These are phyloP conservation scores for Trichonephila clavipes DNA, from an alignment of 1,140 invertebrate species.

Conservation along the genomic window DNA sequence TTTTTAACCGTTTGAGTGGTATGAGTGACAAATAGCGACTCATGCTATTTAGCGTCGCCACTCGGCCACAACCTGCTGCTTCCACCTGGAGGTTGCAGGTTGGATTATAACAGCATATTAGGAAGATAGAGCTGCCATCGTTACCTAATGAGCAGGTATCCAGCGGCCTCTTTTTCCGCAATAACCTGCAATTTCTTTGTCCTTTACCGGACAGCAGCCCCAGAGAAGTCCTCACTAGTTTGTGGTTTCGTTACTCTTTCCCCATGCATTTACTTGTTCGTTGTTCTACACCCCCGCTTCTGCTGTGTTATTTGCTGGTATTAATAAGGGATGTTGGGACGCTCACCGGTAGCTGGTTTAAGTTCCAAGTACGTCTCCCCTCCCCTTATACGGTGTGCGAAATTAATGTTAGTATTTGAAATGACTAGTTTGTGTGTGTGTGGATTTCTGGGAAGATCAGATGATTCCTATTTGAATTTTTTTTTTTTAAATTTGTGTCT, in stretches of 20 bases:
- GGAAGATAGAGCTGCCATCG: conserved; percentile 21
- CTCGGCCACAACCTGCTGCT: conserved; percentile 15
- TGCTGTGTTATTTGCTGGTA: not conserved
- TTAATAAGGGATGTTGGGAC: conserved; percentile 2
- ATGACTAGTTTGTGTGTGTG: not conserved
- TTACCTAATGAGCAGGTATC: conserved; percentile 53
- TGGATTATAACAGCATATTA: conserved; percentile 1
- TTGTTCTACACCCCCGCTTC: not conserved
- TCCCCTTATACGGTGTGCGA: not conserved
- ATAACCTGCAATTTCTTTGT: conserved; percentile 54
- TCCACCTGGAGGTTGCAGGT: conserved; percentile 25
- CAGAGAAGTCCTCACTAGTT: not conserved
- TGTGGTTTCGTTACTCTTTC: conserved; percentile 32
- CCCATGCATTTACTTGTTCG: not conserved
- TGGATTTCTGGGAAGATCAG: not conserved
- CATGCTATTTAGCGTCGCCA: conserved; percentile 32
- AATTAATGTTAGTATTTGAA: conserved; percentile 3
- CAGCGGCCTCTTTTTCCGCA: not conserved
- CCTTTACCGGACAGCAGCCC: not conserved
- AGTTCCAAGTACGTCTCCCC: not conserved
- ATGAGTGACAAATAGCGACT: conserved; percentile 65
- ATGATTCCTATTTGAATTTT: not conserved
- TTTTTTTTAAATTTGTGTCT: not conserved
- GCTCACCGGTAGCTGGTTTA: not conserved
- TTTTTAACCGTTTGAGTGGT: not conserved